These are phyloP conservation scores for Guaruba guarouba DNA, from an alignment of 2,113 vertebrate species.

Conservation along the genomic window DNA sequence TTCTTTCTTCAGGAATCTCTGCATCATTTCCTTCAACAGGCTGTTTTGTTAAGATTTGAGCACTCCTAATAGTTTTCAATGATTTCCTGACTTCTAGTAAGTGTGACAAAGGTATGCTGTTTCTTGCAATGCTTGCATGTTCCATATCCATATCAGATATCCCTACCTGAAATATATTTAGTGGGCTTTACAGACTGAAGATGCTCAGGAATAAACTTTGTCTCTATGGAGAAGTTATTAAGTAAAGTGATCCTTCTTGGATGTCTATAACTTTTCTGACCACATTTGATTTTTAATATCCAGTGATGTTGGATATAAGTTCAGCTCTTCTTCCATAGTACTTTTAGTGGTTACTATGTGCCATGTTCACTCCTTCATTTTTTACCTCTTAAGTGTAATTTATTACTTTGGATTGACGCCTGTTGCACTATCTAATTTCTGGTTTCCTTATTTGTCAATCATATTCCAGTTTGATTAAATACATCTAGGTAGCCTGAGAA, in stretches of 20 bases:
- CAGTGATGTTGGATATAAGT: fast-evolving
- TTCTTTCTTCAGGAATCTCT: background rate
- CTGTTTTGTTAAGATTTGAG: background rate
- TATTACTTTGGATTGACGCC: background rate
- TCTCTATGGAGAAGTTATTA: background rate
- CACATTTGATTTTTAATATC: background rate
- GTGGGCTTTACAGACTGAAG: background rate
- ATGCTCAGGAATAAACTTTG: background rate
- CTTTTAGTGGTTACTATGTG: background rate
- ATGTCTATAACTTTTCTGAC: background rate
- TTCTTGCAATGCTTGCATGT: background rate
- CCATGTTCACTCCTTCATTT: fast-evolving
- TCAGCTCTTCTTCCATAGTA: background rate
- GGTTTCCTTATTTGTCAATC: background rate
- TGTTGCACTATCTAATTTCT: background rate
- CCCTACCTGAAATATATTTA: background rate
- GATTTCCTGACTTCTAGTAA: background rate
- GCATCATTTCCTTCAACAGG: background rate
- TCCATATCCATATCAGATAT: background rate
- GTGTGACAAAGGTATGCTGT: background rate
- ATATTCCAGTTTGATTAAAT: background rate
- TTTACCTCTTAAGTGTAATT: background rate
- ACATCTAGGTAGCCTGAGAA: background rate
- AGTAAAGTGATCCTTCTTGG: background rate
- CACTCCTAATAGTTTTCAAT: background rate